Evolutionary conservation across 2,797 vertebrate species (phyloP), one percentile per base, ranked within the genome.

Genomic region (Meriones psammophilus): DNA sequence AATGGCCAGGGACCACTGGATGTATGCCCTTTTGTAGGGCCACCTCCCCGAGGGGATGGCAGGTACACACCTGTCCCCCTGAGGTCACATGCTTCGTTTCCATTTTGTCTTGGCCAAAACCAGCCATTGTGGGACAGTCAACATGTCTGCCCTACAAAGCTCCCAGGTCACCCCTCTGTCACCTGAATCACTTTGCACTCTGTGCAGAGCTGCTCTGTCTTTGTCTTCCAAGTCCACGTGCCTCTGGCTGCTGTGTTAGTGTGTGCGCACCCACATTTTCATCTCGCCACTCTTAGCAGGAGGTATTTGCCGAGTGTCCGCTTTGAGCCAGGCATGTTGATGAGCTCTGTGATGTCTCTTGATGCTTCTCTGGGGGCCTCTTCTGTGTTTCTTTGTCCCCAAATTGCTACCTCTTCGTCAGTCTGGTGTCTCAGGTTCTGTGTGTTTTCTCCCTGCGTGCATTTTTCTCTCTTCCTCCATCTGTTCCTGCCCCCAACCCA

Each of bases 401-500:
- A 64, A 91, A 94, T 96, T 91, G 95, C 97, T 96, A 97, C 97
- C 97, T 97, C 96, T 97, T 91, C 86, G 96, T 97, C 95, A 87
- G 95, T 97, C 94, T 94, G 92, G 96, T 92, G 95, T 98, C 97
- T 97, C 97, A 95, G 97, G 97, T 97, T 97, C 90, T 71, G n/a
- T 95, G 39, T 95, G 56, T 88, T 94, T 46, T 26, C 12, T n/a
- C 60, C 85, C 80, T 50, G 36, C 73, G 81, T 95, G 91, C n/a
- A 13, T 88, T 56, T 91, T 85, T 36, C 26, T 69, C 26, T 69
- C 60, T 60, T 60, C n/a, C 80, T 62, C 12, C 1, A 7, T 86
- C 89, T 66, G 60, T 56, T 71, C 50, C 39, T 58, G 87, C 39
- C 74, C 77, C 42, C 17, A 14, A 17, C 22, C 30, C 26, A 30